Conservation (phyloP, 2,797 vertebrate species). For the Neopelma chrysocephalum region DNA sequence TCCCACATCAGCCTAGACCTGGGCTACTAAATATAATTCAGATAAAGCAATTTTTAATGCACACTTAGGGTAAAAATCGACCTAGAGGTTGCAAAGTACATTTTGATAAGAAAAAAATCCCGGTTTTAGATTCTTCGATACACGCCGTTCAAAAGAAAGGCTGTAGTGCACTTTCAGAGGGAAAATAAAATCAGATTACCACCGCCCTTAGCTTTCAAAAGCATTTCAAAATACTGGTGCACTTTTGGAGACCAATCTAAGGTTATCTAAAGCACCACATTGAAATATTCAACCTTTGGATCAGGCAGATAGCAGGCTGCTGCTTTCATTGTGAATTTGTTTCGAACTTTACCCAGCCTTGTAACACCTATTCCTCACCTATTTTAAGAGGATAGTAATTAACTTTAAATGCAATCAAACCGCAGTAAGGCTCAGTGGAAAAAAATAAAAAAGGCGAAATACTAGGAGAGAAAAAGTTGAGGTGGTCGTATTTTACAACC, state of each 20-base stretch:
- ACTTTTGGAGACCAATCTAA: conserved; percentile 66
- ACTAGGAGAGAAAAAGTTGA: conserved; percentile 58
- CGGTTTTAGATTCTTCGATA: conserved; percentile 28
- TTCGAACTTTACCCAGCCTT: conserved; percentile 54
- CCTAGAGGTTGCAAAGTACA: conserved; percentile 45
- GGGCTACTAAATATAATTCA: neutral
- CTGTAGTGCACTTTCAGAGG: neutral
- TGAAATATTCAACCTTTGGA: conserved; percentile 10
- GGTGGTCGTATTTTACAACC: conserved; percentile 66
- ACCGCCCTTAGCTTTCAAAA: conserved; percentile 5
- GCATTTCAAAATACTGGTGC: conserved; percentile 45
- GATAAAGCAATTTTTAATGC: neutral
- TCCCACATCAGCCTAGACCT: neutral
- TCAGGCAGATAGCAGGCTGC: conserved; percentile 20
- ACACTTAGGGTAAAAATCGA: conserved; percentile 22
- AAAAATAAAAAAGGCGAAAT: conserved; percentile 11
- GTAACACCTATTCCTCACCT: conserved; percentile 68
- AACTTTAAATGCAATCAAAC: conserved; percentile 53
- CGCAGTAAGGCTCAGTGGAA: conserved; percentile 5
- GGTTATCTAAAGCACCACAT: conserved; percentile 51
- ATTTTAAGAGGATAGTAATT: conserved; percentile 59
- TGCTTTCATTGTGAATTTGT: conserved; percentile 33
- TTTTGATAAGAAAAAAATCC: conserved; percentile 7
- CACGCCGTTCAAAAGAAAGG: conserved; percentile 3
- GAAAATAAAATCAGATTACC: conserved; percentile 17